Conservation (phyloP, 2,888 invertebrate species). For the Eupithecia tripunctaria region DNA sequence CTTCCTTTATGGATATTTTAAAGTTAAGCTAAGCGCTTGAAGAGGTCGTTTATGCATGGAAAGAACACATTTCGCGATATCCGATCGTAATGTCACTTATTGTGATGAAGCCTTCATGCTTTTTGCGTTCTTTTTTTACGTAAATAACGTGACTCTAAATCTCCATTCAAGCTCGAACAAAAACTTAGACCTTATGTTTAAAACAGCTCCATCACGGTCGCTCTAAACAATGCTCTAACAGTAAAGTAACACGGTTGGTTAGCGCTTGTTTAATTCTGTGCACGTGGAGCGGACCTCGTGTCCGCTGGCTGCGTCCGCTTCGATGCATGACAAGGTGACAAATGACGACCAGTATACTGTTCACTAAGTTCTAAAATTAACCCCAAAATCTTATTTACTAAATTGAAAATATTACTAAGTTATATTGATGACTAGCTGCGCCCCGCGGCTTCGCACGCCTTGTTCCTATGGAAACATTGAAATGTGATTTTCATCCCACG, state of each 20-base stretch:
- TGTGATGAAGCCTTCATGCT: slow-evolving; percentile 15
- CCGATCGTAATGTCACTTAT: neutral
- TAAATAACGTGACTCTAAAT: slow-evolving; percentile 21
- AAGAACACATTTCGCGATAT: neutral
- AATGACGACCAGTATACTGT: neutral
- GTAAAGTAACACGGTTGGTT: slow-evolving; percentile 51
- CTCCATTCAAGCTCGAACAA: slow-evolving; percentile 22
- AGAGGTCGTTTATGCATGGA: neutral
- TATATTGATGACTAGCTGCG: neutral
- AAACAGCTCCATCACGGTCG: slow-evolving; percentile 35
- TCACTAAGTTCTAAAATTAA: neutral
- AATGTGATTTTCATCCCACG: too few species aligned
- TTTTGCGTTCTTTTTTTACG: slow-evolving; percentile 21
- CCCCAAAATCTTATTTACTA: too few species aligned
- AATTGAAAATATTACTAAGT: neutral
- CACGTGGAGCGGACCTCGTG: slow-evolving; percentile 24
- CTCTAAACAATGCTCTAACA: slow-evolving; percentile 40
- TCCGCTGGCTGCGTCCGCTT: slow-evolving; percentile 3
- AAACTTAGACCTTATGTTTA: slow-evolving; percentile 24
- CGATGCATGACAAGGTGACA: neutral
- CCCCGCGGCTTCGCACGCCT: too few species aligned
- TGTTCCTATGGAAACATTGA: too few species aligned
- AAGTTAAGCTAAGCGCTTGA: neutral
- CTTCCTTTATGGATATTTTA: neutral
- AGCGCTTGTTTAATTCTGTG: slow-evolving; percentile 39